A percentile compares a stretch with the other conserved stretches of the same genome.
These are phyloP conservation scores for Agrotis clavis DNA, from an alignment of 2,888 invertebrate species.

Conservation along the genomic window DNA sequence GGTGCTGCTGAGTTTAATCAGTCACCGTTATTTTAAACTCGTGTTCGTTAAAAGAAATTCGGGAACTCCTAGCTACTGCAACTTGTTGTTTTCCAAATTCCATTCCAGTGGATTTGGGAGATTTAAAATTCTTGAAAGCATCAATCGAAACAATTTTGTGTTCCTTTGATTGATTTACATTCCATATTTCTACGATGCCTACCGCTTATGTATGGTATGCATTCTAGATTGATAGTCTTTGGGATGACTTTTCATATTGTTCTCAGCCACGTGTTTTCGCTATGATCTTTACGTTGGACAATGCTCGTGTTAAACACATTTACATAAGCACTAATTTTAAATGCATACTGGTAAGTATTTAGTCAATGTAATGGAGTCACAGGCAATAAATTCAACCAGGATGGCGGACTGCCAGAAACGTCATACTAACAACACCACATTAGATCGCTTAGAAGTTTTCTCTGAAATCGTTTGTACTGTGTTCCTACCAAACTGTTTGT, in stretches of 20 bases:
- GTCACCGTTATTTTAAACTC: not conserved
- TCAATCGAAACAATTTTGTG: not conserved
- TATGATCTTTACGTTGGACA: constrained; percentile 24
- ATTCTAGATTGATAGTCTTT: not conserved
- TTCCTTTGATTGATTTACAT: not conserved
- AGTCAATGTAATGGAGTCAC: constrained; percentile 63
- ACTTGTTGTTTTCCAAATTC: no score
- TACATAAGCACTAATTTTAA: constrained; percentile 57
- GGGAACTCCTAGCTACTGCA: not conserved
- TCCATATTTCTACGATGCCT: not conserved
- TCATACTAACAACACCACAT: constrained; percentile 49
- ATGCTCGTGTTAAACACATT: constrained; percentile 28
- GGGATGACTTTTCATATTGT: not conserved
- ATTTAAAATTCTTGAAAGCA: not conserved
- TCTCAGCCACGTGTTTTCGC: not conserved
- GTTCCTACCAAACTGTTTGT: constrained; percentile 12
- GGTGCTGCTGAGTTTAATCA: constrained; percentile 9
- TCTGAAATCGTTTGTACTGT: constrained; percentile 50
- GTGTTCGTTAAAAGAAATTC: not conserved
- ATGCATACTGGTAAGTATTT: constrained; percentile 53
- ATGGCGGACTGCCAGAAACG: constrained; percentile 63
- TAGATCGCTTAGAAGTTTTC: constrained; percentile 47
- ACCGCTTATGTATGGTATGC: not conserved
- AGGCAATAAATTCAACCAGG: constrained; percentile 52
- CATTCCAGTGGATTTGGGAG: not conserved